These are phyloP conservation scores for Drosophila nebulosa DNA, from an alignment of 1,140 invertebrate genomes.

Conservation along the genomic window DNA sequence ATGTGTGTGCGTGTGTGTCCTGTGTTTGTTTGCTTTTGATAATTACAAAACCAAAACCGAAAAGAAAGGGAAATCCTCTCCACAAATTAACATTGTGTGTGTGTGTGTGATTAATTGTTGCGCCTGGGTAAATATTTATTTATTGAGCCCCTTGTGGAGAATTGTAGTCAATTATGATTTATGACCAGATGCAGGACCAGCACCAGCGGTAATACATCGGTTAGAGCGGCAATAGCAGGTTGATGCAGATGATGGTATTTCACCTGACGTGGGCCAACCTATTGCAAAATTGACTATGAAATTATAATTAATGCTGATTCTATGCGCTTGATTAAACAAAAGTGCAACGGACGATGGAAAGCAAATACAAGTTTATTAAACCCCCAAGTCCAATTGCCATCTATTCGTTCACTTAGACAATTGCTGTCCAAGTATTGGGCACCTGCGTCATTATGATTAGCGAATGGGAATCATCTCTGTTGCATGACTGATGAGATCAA, in stretches of 20 bases:
- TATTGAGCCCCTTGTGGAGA: conserved; percentile 23
- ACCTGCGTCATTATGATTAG: not conserved
- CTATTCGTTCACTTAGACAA: not conserved
- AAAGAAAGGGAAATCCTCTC: not conserved
- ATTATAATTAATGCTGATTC: conserved; percentile 54
- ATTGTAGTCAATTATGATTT: conserved; percentile 61
- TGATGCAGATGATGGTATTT: conserved; percentile 23
- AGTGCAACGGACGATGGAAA: conserved; percentile 17
- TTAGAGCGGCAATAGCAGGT: not conserved
- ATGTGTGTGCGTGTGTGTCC: not conserved
- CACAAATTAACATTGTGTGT: conserved; percentile 24
- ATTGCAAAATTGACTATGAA: conserved; percentile 45
- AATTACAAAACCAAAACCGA: conserved; percentile 29
- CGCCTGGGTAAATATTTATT: conserved; percentile 54
- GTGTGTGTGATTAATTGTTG: conserved; percentile 53
- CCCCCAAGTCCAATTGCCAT: not conserved
- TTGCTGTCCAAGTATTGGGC: not conserved
- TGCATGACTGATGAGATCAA: not conserved
- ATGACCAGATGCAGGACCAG: conserved; percentile 24
- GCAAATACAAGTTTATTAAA: not conserved
- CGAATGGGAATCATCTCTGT: not conserved
- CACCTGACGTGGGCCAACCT: conserved; percentile 20
- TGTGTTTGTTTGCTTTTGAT: conserved; percentile 25
- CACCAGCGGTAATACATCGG: not conserved
- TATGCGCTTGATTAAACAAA: conserved; percentile 31